Base-by-base conservation (phyloP, 1,140 invertebrate genomes). In the Trichogramma pretiosum region DNA sequence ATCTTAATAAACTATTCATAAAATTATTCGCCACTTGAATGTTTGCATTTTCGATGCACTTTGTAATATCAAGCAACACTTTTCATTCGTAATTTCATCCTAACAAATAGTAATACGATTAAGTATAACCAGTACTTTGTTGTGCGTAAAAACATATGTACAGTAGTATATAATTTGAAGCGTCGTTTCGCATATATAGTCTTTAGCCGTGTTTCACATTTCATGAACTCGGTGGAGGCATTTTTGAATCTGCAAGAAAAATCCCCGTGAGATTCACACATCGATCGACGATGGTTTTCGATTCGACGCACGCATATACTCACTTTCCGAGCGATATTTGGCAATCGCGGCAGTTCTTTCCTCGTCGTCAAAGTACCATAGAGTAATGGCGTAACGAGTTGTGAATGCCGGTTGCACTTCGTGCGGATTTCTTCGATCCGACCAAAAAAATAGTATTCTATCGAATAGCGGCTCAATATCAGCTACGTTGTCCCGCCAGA, bases 371-470 rank as follows among this genome's bases (percentile, higher is more conserved):
- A 93, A 93, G 67, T 96, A 96, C 93, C 93, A 97, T 32, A 96
- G 74, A 13, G 93, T 97, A 33, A 97, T 93, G 7, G 93, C 92
- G 68, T 94, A 95, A 70, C 89, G 85, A 16, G 87, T 91, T 58
- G 80, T 78, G 62, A 78, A 87, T 1, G 93, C 83, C 3, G 93
- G 92, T 66, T 93, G 85, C 1, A 98, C 94, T 74, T 98, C 93
- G 65, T 98, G 93, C 1, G 94, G 94, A 77, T 97, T 97, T 55
- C 93, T 75, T 53, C 87, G 75, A 64, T 98, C 93, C 2, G 94
- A 98, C 93, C 93, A 98, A 71, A 98, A 98, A 67, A 97, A 96
- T 46, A 97, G 72, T 60, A 97, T 82, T 36, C 94, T 73, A 67
- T 98, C 93, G 68, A 96, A 95, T 32, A 86, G 72, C 1, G 94